phyloP scores from a whole-genome alignment of 2,797 vertebrate species.

The Amniataba percoides region DNA sequence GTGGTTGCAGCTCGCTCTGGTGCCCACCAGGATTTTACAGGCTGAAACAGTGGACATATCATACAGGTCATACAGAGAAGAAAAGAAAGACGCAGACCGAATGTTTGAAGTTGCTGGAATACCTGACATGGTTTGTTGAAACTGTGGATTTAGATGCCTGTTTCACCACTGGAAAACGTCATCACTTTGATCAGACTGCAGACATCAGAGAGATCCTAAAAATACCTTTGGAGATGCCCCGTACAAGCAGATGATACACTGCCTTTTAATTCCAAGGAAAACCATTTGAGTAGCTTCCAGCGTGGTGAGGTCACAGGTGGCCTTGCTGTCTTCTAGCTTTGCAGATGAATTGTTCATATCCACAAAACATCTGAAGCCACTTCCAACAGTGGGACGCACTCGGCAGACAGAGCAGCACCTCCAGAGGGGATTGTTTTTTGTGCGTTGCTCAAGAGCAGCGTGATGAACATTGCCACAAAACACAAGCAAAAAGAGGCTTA shows the following conservation, averaged over 20 bases:
- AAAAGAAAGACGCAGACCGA: no score
- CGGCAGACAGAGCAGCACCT: background rate
- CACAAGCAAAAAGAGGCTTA: background rate
- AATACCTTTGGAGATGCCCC: no score
- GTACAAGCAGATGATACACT: no score
- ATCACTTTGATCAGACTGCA: background rate
- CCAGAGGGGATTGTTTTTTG: background rate
- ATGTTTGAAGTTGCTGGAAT: background rate
- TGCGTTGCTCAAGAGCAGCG: background rate
- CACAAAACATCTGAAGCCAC: no score
- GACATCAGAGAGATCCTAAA: background rate
- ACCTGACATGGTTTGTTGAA: background rate
- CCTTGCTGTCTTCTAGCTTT: no score
- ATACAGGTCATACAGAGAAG: no score
- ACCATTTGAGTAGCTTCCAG: no score
- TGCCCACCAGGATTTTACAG: no score
- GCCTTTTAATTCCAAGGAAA: no score
- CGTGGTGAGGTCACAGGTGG: no score
- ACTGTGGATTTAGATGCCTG: conserved; percentile 2
- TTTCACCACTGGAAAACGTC: background rate
- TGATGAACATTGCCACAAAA: background rate
- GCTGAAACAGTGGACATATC: background rate
- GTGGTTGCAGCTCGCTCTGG: background rate
- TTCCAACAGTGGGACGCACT: no score
- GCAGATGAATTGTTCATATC: no score